phyloP scores from a whole-genome alignment of 2,888 invertebrate species.

The Rhyacophila evoluta region DNA sequence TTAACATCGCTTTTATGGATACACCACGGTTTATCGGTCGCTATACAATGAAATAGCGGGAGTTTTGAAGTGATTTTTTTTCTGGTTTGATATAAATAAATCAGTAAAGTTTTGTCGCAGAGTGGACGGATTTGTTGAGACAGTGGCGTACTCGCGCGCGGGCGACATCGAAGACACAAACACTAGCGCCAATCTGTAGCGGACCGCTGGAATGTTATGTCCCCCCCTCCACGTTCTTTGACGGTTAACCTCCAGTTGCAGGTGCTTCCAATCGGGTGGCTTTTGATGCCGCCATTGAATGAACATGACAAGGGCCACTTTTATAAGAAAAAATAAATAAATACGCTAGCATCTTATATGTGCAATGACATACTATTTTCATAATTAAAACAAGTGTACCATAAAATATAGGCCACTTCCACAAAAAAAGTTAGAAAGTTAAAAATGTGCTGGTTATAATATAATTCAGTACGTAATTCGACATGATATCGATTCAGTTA shows the following conservation, averaged over 20 bases:
- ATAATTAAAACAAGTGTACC: too few species aligned
- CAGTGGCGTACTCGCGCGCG: constrained; percentile 19
- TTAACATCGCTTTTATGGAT: neutral
- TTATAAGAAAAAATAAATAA: too few species aligned
- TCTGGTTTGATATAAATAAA: neutral
- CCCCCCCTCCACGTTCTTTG: constrained; percentile 39
- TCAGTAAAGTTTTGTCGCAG: constrained; percentile 8
- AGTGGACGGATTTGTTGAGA: neutral
- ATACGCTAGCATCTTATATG: too few species aligned
- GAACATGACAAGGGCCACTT: too few species aligned
- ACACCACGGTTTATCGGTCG: neutral
- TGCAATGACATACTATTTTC: too few species aligned
- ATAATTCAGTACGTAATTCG: too few species aligned
- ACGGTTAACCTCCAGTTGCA: constrained; percentile 34
- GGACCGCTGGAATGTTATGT: constrained; percentile 49
- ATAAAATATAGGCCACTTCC: too few species aligned
- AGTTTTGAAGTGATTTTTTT: neutral
- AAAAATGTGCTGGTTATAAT: too few species aligned
- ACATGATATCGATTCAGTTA: too few species aligned
- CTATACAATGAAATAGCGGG: neutral
- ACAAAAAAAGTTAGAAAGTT: too few species aligned
- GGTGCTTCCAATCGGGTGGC: constrained; percentile 29
- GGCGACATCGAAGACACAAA: constrained; percentile 35
- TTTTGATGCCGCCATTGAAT: neutral
- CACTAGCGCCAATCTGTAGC: constrained; percentile 46